A percentile compares a stretch with the other conserved stretches of the same genome.
Evolutionary conservation across 2,113 vertebrate genomes (phyloP).

Genomic region (Ceyx cyanopectus): DNA sequence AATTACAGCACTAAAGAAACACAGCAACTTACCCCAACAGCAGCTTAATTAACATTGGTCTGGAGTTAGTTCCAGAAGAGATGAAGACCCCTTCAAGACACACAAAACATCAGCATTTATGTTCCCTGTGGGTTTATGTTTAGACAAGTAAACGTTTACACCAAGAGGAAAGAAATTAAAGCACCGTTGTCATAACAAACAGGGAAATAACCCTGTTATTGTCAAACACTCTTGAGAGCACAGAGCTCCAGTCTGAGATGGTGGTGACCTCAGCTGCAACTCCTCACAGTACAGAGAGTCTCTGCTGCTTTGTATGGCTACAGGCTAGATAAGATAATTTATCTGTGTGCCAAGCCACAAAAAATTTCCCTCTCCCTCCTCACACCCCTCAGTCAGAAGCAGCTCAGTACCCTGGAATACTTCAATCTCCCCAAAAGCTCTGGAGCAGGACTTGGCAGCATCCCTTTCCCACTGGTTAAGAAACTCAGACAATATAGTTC

Average conservation of each 20-base stretch:
- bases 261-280: rapidly evolving
- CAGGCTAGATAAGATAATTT: not conserved
- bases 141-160: not conserved
- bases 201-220: not conserved
- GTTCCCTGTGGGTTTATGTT: not conserved
- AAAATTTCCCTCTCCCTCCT: rapidly evolving
- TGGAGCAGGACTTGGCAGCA: not conserved
- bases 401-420: not conserved
- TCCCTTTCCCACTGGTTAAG: too few relatives aligned
- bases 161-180: not conserved
- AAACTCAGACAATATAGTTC: rapidly evolving
- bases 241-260: rapidly evolving
- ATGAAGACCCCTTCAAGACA: not conserved
- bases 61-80: not conserved
- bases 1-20: not conserved
- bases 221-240: not conserved
- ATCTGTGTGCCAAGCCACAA: not conserved
- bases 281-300: rapidly evolving
- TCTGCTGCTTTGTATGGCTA: rapidly evolving
- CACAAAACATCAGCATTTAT: not conserved
- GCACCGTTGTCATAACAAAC: not conserved
- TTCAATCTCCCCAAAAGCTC: not conserved
- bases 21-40: rapidly evolving
- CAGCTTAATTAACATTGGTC: not conserved
- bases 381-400: too few relatives aligned